phyloP scores from a whole-genome alignment of 2,888 invertebrate species.

The Acanthococcus lagerstroemiae region DNA sequence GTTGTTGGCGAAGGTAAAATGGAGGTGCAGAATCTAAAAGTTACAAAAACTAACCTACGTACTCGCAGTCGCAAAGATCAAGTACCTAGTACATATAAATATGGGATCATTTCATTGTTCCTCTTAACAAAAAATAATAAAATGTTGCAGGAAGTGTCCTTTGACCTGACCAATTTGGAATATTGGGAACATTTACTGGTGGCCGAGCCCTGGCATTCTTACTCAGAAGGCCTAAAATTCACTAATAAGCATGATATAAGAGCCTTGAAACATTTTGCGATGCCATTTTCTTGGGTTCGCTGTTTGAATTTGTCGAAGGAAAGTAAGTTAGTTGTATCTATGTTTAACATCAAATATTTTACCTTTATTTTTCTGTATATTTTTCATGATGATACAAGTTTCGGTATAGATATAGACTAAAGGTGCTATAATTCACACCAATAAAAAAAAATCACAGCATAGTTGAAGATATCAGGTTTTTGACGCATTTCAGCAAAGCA shows the following conservation, averaged over 20 bases:
- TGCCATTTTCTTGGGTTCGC: slow-evolving; percentile 64
- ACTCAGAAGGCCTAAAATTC: slow-evolving; percentile 42
- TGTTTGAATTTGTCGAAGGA: slow-evolving; percentile 53
- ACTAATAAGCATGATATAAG: slow-evolving; percentile 32
- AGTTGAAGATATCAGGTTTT: too few species aligned
- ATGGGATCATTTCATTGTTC: too few species aligned
- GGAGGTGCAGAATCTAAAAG: neutral
- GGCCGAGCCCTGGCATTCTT: slow-evolving; percentile 53
- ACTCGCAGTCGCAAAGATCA: too few species aligned
- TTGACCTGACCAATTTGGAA: slow-evolving; percentile 50
- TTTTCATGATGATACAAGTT: too few species aligned
- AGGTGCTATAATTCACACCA: too few species aligned
- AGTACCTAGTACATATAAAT: too few species aligned
- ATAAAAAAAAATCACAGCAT: too few species aligned
- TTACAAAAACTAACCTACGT: too few species aligned
- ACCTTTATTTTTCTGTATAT: neutral
- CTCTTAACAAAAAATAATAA: too few species aligned
- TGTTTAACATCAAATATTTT: neutral
- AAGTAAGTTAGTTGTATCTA: too few species aligned
- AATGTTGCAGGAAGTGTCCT: slow-evolving; percentile 44
- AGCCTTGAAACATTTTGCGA: slow-evolving; percentile 61
- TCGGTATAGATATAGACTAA: too few species aligned
- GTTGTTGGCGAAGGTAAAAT: neutral
- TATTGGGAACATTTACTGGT: slow-evolving; percentile 66
- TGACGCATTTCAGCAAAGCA: too few species aligned